Evolutionary conservation across 2,797 vertebrate species (phyloP), one percentile per base, ranked within the genome.

Genomic region (Melopsittacus undulatus): DNA sequence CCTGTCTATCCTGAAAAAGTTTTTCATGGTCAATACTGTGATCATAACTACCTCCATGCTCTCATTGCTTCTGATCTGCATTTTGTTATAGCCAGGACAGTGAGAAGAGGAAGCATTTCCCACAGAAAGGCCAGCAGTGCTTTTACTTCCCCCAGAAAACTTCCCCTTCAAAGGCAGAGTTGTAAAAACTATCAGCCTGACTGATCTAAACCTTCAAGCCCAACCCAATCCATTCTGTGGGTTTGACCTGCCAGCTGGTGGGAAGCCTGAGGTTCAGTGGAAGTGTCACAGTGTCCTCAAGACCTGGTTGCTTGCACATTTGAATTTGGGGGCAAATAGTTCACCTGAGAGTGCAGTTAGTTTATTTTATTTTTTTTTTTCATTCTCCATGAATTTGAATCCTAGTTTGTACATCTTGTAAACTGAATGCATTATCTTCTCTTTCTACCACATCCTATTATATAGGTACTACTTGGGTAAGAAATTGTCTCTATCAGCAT

Each of bases 401-500:
- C 27, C 20, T 83, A 49, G 13, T 42, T 95, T 29, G 13, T 30
- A 30, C 21, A 52, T 66, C 36, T 67, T 66, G 62, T 79, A 85
- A 91, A 78, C 32, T 67, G 73, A 78, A 69, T 23, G 34, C 8
- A 36, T 76, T 92, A 54, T 63, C 70, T 90, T 30, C 19, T 76
- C 62, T 75, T 84, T n/a, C 67, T n/a, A 59, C 76, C 43, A 43
- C 51, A 5, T 83, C 45, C 36, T 80, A 38, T 70, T 81, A 43
- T 57, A 38, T 23, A 43, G 49, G 20, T 81, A 34, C 40, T 81
- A 72, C 70, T 83, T 48, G 57, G 69, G 43, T 43, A 79, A 79
- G 79, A 92, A 91, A 95, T 86, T 54, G 43, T 83, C 76, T 81
- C 73, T 75, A 73, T 95, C 94, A 93, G 40, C 82, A 94, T 89